Evolutionary conservation across 2,797 vertebrate genomes (phyloP), one percentile per base, ranked within the genome.

Genomic region (Anas georgica): DNA sequence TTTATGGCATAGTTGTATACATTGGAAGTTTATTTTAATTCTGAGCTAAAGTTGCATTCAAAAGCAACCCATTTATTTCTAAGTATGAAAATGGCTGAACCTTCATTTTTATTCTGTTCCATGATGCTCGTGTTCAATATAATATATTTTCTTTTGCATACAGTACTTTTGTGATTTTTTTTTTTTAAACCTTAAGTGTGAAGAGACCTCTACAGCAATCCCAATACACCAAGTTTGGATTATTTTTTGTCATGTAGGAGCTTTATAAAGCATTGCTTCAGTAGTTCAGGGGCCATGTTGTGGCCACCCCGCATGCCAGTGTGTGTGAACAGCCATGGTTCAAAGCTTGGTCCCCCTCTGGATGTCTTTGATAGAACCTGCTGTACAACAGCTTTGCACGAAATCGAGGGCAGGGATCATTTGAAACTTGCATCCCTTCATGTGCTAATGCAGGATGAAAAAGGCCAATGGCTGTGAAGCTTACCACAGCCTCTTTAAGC

Each of bases 231-330:
- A 58, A 18, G 60, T 69, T 45, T 39, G 37, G 33, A 29, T 62
- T 0, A 21, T 41, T 50, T 82, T 88, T 48, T 20, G 43, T 86
- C 58, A 56, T 5, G 12, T 7, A 28, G 39, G 13, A 80, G 29
- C 64, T 77, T 83, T 83, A 13, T 55, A 28, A 45, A 77, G 15
- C 29, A 55, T 15, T 79, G 31, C 14, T 62, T 66, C 23, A 43
- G 7, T 25, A 66, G 31, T 15, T 80, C n/a, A 63, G 18, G 55
- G 18, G 26, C 43, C 8, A 1, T 4, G 10, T n/a, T 59, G 46
- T 2, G 1, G 50, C 54, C 28, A 18, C 37, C 6, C 14, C 5
- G 6, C 0, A 3, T 26, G 16, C 33, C 43, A 50, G 46, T 41
- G 33, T 7, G 23, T 68, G 5, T 8, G 14, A 13, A 28, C 23